Percentiles rank a stretch among this genome's conserved stretches.
Evolutionary conservation across 2,888 invertebrate genomes (phyloP).

Genomic region (Thymelicus lineola): DNA sequence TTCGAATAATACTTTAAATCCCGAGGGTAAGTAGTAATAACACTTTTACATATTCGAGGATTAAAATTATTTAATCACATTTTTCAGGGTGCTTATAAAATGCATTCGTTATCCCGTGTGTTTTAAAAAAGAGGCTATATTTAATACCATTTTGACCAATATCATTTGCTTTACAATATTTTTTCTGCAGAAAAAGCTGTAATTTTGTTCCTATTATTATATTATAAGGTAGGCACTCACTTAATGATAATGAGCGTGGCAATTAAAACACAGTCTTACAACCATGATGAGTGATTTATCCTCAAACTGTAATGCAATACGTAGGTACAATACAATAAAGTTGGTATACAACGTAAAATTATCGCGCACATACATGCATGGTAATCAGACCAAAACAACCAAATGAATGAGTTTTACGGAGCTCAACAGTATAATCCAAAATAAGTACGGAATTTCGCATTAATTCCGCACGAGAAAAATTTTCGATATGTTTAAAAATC

Average conservation of each 20-base stretch:
- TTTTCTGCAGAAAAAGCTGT: neutral
- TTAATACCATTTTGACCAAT: too few relatives aligned
- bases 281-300: neutral
- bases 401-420: conserved; percentile 7
- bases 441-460: neutral
- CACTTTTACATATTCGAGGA: conserved; percentile 1
- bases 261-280: neutral
- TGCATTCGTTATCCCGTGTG: neutral
- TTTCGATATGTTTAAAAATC: neutral
- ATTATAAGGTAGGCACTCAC: neutral
- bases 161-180: neutral
- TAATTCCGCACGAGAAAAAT: neutral
- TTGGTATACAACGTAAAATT: neutral
- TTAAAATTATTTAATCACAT: neutral
- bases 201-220: neutral
- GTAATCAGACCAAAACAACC: neutral
- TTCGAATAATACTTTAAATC: conserved; percentile 2
- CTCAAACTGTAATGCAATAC: neutral
- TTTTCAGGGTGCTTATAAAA: neutral
- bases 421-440: neutral
- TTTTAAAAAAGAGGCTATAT: neutral
- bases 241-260: neutral
- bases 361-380: neutral
- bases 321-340: neutral
- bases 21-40: neutral